Evolutionary conservation across 2,113 vertebrate genomes (phyloP).

Genomic region (Myodes glareolus): DNA sequence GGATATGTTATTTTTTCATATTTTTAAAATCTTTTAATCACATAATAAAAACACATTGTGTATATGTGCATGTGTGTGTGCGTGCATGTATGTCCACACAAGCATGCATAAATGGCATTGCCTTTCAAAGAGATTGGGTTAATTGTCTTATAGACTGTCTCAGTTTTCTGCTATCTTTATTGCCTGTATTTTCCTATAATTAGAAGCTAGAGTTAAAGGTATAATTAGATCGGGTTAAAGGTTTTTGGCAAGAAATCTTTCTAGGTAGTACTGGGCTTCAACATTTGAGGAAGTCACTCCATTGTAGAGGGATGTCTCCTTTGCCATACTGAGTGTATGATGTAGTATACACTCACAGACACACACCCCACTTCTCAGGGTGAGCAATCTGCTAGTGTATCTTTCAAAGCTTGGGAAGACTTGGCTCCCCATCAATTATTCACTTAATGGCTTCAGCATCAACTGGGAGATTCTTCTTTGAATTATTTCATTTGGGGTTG

Average conservation of each 20-base stretch:
- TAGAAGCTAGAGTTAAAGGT: background rate
- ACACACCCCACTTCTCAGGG: background rate
- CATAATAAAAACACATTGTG: background rate
- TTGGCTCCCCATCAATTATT: background rate
- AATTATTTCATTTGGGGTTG: slow-evolving; percentile 9
- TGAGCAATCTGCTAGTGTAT: background rate
- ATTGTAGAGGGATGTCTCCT: background rate
- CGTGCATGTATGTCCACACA: background rate
- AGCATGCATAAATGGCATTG: accelerated
- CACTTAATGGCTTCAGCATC: background rate
- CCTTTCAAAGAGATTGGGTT: background rate
- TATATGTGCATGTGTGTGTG: background rate
- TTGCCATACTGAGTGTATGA: background rate
- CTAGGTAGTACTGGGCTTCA: background rate
- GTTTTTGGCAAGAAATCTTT: slow-evolving; percentile 22
- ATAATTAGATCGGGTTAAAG: background rate
- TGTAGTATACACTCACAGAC: background rate
- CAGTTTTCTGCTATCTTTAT: background rate
- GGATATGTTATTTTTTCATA: background rate
- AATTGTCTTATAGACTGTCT: background rate
- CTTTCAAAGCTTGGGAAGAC: background rate
- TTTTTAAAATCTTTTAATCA: background rate
- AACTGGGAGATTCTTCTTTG: slow-evolving; percentile 13
- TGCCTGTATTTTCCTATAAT: background rate
- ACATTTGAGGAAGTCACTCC: background rate